Conservation (phyloP, 2,797 vertebrate genomes). For the Anguilla pacifica region DNA sequence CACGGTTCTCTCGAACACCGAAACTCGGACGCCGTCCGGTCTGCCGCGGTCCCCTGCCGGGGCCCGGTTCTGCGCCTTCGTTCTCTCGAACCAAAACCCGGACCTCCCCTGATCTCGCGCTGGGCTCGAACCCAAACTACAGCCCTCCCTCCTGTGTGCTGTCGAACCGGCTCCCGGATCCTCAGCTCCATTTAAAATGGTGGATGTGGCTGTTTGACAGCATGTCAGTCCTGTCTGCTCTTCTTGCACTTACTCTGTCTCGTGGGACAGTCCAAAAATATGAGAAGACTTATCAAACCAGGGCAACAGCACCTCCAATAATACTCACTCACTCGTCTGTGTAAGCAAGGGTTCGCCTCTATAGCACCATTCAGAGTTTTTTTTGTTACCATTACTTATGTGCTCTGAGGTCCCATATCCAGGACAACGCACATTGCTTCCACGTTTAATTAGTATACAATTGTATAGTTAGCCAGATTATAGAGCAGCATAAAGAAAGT, state of each 20-base stretch:
- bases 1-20: background rate
- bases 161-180: background rate
- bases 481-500: background rate
- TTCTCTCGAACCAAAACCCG: background rate
- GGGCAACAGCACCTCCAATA: background rate
- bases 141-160: background rate
- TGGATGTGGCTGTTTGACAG: background rate
- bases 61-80: background rate
- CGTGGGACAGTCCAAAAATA: background rate
- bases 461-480: background rate
- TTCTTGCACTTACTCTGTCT: background rate
- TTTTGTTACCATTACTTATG: background rate
- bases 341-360: background rate
- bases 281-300: background rate
- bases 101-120: background rate
- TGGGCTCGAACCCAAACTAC: background rate
- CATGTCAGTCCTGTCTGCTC: background rate
- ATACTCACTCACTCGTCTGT: background rate
- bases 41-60: background rate
- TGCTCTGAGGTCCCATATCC: background rate
- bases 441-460: background rate
- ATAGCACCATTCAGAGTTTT: background rate
- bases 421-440: background rate
- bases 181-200: conserved; percentile 2
- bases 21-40: background rate